Evolutionary conservation across 2,888 invertebrate species (phyloP).

Genomic region (Pandemis heparana): DNA sequence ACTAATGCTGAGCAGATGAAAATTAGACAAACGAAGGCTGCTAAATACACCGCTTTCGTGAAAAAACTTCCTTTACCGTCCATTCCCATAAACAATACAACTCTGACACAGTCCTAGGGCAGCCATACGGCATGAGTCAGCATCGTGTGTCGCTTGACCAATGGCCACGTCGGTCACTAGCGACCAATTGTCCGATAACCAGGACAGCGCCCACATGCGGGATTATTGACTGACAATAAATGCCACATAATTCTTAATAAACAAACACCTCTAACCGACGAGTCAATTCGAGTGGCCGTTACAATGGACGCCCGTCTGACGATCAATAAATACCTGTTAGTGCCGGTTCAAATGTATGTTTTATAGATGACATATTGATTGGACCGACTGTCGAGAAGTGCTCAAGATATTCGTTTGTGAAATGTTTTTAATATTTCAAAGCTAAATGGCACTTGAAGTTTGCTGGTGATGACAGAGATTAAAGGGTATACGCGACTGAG

Average conservation of each 20-base stretch:
- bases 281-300: conserved; percentile 37
- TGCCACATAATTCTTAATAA: conserved; percentile 82
- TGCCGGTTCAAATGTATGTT: conserved; percentile 35
- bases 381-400: conserved; percentile 19
- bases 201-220: conserved; percentile 75
- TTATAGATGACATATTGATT: conserved; percentile 42
- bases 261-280: conserved; percentile 56
- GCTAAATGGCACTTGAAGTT: conserved; percentile 23
- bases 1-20: too few species aligned
- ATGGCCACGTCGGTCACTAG: conserved; percentile 52
- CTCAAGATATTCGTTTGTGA: conserved; percentile 18
- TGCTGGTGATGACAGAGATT: conserved; percentile 11
- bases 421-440: conserved; percentile 35
- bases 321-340: conserved; percentile 42
- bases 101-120: not conserved
- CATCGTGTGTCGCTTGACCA: conserved; percentile 45
- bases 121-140: conserved; percentile 42
- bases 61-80: not conserved
- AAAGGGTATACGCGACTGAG: conserved; percentile 14
- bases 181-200: conserved; percentile 75
- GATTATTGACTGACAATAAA: conserved; percentile 83
- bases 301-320: conserved; percentile 13
- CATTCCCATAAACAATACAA: not conserved
- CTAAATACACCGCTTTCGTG: not conserved
- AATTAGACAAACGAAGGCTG: not conserved